phyloP scores from a whole-genome alignment of 2,888 invertebrate genomes.

The Acanthopleura granulata region DNA sequence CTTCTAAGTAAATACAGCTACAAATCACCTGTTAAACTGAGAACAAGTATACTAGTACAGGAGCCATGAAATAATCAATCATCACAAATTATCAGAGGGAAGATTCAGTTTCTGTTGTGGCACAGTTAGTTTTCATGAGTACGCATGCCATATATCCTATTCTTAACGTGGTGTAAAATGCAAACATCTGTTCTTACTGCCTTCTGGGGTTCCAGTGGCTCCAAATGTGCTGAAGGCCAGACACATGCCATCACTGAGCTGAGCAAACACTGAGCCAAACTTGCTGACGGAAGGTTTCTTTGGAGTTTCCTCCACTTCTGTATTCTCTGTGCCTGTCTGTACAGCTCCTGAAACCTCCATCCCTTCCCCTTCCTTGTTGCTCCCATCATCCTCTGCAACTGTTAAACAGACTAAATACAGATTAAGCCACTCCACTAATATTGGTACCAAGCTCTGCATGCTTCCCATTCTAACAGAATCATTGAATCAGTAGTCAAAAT shows the following conservation, averaged over 20 bases:
- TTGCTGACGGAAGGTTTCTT: conserved; percentile 42
- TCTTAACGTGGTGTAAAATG: neutral
- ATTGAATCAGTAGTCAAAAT: too few species aligned
- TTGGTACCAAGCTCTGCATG: too few species aligned
- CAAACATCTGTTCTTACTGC: neutral
- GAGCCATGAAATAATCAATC: too few species aligned
- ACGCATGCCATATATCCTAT: neutral
- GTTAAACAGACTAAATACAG: too few species aligned
- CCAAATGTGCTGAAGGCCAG: conserved; percentile 66
- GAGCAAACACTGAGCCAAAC: conserved; percentile 65
- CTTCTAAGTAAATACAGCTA: too few species aligned
- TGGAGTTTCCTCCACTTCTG: neutral
- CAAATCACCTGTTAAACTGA: too few species aligned
- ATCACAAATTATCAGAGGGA: too few species aligned
- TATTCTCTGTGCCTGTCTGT: neutral
- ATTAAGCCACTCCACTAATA: too few species aligned
- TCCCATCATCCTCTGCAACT: neutral
- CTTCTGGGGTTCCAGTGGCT: conserved; percentile 45
- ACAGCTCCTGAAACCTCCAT: too few species aligned
- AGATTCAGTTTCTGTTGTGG: neutral
- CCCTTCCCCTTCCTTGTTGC: too few species aligned
- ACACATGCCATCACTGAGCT: conserved; percentile 63
- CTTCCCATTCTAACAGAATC: too few species aligned
- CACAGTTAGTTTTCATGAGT: neutral
- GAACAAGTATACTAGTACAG: too few species aligned